Percentiles rank a stretch among this genome's conserved stretches.
These are phyloP conservation scores for Amiota mariae DNA, from an alignment of 2,888 invertebrate genomes.

Conservation along the genomic window DNA sequence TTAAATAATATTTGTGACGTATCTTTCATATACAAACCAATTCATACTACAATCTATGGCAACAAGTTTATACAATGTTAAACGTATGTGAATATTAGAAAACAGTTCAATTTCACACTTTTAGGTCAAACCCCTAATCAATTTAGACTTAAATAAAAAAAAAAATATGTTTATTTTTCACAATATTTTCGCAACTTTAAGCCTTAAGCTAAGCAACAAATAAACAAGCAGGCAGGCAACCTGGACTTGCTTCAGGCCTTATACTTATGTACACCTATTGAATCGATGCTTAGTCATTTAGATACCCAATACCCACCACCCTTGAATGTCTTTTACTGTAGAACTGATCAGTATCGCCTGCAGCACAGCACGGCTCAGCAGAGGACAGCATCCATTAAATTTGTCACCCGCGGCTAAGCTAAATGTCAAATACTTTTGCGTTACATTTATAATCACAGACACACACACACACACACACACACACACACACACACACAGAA, in stretches of 20 bases:
- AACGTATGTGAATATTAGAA: no score
- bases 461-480: slow-evolving; percentile 28
- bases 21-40: no score
- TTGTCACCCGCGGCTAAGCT: slow-evolving; percentile 72
- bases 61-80: no score
- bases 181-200: slow-evolving; percentile 9
- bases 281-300: no score
- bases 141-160: no score
- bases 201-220: slow-evolving; percentile 1
- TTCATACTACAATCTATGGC: no score
- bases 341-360: background rate
- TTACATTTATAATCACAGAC: slow-evolving; percentile 35
- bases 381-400: slow-evolving; percentile 64
- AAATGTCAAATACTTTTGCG: slow-evolving; percentile 67
- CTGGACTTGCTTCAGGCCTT: no score
- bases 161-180: background rate
- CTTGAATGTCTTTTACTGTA: background rate
- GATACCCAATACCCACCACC: no score
- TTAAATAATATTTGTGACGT: no score
- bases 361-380: background rate
- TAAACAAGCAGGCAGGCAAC: background rate
- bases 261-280: no score
- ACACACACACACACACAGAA: slow-evolving; percentile 23
- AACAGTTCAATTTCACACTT: no score
- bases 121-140: no score